These are phyloP conservation scores for Phalacrocorax brasilianus DNA, from an alignment of 2,113 vertebrate species.

Conservation along the genomic window DNA sequence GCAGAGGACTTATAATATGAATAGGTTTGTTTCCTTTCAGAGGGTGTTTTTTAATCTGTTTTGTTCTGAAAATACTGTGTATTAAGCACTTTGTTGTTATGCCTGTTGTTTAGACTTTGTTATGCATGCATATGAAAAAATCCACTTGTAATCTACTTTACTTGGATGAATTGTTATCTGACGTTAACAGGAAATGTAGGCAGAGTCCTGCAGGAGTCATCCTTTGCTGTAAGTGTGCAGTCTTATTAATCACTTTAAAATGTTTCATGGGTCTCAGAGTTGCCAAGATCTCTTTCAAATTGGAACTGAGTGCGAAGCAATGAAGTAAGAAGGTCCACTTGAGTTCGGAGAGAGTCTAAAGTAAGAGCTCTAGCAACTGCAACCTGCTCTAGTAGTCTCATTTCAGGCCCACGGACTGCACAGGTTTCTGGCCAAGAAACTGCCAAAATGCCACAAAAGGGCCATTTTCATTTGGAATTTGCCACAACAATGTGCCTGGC, in stretches of 20 bases:
- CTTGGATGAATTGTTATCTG: not conserved
- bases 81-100: not conserved
- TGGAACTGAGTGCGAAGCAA: not conserved
- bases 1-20: not conserved
- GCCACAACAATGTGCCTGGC: not conserved
- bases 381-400: not conserved
- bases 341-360: conserved; percentile 1
- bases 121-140: not conserved
- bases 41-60: not conserved
- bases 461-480: not conserved
- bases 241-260: not conserved
- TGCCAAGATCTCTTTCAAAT: not conserved
- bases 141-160: not conserved
- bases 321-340: not conserved
- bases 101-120: not conserved
- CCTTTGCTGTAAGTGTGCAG: not conserved
- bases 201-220: conserved; percentile 14
- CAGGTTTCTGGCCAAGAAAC: not conserved
- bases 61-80: not conserved
- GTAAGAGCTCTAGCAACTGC: not conserved
- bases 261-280: not conserved
- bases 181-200: not conserved
- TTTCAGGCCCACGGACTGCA: not conserved
- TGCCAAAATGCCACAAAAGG: not conserved
- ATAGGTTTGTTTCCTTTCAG: not conserved